Conservation (phyloP, 37 sponge, comb jelly and placozoan species). For the Bolinopsis microptera region DNA sequence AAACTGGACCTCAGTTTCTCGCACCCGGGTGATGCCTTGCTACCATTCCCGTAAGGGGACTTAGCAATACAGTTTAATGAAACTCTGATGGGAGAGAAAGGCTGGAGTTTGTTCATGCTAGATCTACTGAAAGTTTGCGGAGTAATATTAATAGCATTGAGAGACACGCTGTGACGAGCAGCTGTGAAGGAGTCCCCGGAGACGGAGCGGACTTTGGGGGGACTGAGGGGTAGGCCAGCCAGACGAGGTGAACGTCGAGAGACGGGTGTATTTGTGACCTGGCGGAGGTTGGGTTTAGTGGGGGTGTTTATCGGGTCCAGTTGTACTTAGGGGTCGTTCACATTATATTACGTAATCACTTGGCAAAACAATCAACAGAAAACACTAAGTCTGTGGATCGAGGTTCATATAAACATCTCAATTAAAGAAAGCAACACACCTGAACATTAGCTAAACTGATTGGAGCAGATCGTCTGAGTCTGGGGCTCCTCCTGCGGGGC, state of each 20-base stretch:
- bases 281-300: not conserved
- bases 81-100: slow-evolving; percentile 55
- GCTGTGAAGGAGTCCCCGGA: slow-evolving; percentile 25
- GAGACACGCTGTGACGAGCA: slow-evolving; percentile 15
- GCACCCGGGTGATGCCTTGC: not conserved
- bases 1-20: not conserved
- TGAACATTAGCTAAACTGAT: not conserved
- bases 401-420: no score
- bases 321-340: no score
- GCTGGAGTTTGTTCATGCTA: not conserved
- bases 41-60: not conserved
- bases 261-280: slow-evolving; percentile 6
- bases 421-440: no score
- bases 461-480: slow-evolving; percentile 16
- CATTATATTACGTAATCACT: no score
- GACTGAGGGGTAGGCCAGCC: not conserved
- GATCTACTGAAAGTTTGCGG: slow-evolving; percentile 41
- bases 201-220: not conserved
- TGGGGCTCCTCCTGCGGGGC: not conserved
- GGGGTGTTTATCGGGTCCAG: no score
- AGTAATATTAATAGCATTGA: slow-evolving; percentile 32
- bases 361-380: no score
- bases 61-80: slow-evolving; percentile 23
- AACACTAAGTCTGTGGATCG: no score
- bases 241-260: slow-evolving; percentile 11